A percentile compares a stretch with the other conserved stretches of the same genome.
Evolutionary conservation across 1,140 invertebrate species (phyloP).

Genomic region (Drosophila bocki): DNA sequence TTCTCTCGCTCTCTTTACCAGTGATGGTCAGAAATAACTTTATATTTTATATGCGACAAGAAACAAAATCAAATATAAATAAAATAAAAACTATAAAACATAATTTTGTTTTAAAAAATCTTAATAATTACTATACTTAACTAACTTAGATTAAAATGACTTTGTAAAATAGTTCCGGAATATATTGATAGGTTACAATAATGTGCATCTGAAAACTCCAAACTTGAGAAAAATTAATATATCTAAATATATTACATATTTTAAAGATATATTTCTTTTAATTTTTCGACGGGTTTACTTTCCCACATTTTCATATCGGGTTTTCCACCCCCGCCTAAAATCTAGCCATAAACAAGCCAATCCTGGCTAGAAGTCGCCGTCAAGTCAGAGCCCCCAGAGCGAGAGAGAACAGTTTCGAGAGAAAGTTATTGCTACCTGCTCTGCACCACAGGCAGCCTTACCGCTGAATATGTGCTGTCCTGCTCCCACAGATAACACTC

Average conservation of each 20-base stretch:
- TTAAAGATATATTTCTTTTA: not conserved
- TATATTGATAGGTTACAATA: not conserved
- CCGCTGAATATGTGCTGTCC: conserved; percentile 51
- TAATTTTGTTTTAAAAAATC: not conserved
- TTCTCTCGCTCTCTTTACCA: conserved; percentile 9
- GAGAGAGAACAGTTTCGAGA: conserved; percentile 2
- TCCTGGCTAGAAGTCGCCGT: conserved; percentile 6
- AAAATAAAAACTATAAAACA: too few relatives aligned
- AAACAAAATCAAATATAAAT: too few relatives aligned
- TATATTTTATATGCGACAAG: not conserved
- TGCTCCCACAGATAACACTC: conserved; percentile 44
- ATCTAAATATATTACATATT: too few relatives aligned
- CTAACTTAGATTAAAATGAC: too few relatives aligned
- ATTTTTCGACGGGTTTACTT: not conserved
- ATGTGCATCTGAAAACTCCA: not conserved
- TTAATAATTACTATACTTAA: too few relatives aligned
- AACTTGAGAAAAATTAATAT: not conserved
- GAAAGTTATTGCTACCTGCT: conserved; percentile 47
- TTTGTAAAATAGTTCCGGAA: not conserved
- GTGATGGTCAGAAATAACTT: conserved; percentile 17
- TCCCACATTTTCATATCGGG: not conserved
- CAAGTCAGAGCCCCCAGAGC: conserved; percentile 8
- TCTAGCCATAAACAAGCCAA: conserved; percentile 19
- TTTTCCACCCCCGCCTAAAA: conserved; percentile 13
- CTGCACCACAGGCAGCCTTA: conserved; percentile 19